Percentiles rank a stretch among this genome's conserved stretches.
Evolutionary conservation across 2,797 vertebrate species (phyloP).

Genomic region (Lacerta bilineata): DNA sequence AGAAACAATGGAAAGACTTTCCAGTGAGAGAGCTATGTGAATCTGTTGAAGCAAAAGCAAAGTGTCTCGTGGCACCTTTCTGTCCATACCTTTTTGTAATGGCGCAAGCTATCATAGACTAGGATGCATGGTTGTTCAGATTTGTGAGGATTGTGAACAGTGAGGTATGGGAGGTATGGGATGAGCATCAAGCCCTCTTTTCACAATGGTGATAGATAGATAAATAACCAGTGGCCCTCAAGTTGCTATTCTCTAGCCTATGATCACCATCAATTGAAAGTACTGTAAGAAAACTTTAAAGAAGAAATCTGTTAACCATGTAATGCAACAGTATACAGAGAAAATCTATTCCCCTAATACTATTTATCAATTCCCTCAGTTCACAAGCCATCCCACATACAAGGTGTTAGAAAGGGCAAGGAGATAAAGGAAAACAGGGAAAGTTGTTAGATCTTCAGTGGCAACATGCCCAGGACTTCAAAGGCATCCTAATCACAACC

Average conservation of each 20-base stretch:
- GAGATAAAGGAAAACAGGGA: constrained; percentile 4
- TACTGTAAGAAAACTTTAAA: not conserved
- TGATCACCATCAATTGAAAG: not conserved
- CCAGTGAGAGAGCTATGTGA: not conserved
- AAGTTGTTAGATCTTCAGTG: constrained; percentile 24
- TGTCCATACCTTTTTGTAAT: too few relatives aligned
- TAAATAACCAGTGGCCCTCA: not conserved
- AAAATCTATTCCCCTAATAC: not conserved
- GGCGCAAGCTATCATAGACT: too few relatives aligned
- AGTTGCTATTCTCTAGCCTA: not conserved
- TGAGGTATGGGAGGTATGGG: too few relatives aligned
- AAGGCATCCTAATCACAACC: not conserved
- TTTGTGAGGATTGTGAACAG: too few relatives aligned
- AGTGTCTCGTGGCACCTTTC: too few relatives aligned
- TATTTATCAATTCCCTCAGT: constrained; percentile 7
- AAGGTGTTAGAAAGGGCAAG: not conserved
- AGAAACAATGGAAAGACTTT: not conserved
- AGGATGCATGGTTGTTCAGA: too few relatives aligned
- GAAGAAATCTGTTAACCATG: constrained; percentile 7
- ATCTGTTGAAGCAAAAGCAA: not conserved
- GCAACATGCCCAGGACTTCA: constrained; percentile 16
- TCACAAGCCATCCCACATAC: not conserved
- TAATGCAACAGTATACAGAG: not conserved
- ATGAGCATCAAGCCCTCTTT: too few relatives aligned
- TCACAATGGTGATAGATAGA: too few relatives aligned